Conservation (phyloP, 2,888 invertebrate species). For the Priocnemis perturbator region DNA sequence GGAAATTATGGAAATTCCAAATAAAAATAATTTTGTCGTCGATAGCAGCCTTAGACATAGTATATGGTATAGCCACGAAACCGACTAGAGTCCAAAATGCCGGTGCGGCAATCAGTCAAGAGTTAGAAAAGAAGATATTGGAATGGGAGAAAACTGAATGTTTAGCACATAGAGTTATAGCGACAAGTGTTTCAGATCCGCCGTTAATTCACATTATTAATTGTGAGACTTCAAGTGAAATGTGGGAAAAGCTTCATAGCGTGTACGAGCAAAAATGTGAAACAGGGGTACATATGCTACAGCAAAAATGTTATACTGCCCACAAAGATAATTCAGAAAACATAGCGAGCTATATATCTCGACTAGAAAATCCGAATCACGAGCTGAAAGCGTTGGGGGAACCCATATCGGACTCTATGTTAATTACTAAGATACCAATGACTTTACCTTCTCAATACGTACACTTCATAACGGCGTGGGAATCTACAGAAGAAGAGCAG, state of each 20-base stretch:
- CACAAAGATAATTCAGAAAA: neutral
- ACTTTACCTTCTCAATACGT: neutral
- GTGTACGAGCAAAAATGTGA: conserved; percentile 17
- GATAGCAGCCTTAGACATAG: no score
- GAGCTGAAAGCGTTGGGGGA: neutral
- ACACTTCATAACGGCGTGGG: no score
- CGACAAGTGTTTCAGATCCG: no score
- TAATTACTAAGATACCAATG: conserved; percentile 13
- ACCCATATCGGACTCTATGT: neutral
- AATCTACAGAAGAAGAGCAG: neutral
- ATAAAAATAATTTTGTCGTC: no score
- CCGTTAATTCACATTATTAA: conserved; percentile 12
- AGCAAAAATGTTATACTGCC: conserved; percentile 11
- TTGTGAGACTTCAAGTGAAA: neutral
- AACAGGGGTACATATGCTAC: neutral
- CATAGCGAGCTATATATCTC: conserved; percentile 6
- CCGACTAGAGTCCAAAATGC: no score
- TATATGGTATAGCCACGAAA: no score
- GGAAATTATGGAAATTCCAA: no score
- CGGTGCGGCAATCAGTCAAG: no score
- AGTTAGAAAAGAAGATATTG: no score
- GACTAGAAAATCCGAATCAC: neutral
- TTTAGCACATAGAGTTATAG: neutral
- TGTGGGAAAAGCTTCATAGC: conserved; percentile 8
- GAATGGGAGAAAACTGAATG: no score